A percentile compares a stretch with the other conserved stretches of the same genome.
Evolutionary conservation across 2,113 vertebrate genomes (phyloP).

Genomic region (Mastomys coucha): DNA sequence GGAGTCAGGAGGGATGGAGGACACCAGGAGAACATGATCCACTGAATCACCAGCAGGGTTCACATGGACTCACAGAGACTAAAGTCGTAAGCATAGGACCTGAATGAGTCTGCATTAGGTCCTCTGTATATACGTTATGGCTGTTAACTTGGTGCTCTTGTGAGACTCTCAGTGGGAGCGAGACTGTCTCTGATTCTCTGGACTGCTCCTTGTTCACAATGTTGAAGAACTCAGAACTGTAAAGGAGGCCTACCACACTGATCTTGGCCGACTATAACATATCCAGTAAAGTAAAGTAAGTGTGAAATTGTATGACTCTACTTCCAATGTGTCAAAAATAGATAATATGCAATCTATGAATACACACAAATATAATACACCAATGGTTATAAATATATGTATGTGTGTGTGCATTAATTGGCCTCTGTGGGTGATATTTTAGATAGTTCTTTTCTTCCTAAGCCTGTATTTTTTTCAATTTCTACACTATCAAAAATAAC

Average conservation of each 20-base stretch:
- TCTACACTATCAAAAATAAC: slow-evolving; percentile 39
- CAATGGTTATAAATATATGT: neutral
- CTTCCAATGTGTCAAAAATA: neutral
- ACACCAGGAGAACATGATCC: neutral
- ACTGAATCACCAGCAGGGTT: too few relatives aligned
- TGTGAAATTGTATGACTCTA: neutral
- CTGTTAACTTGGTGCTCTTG: neutral
- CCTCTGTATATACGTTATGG: neutral
- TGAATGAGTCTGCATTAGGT: too few relatives aligned
- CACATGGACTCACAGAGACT: neutral
- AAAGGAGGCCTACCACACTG: neutral
- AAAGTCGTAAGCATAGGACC: neutral
- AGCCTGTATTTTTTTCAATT: neutral
- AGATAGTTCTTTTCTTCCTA: slow-evolving; percentile 29
- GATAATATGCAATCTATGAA: neutral
- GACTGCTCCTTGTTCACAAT: neutral
- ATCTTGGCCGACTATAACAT: neutral
- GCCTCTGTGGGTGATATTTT: neutral
- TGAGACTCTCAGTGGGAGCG: neutral
- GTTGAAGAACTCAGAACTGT: slow-evolving; percentile 11
- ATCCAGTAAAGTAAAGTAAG: neutral
- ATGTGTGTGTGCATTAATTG: neutral
- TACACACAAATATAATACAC: neutral
- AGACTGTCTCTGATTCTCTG: neutral
- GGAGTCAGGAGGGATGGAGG: neutral